phyloP scores from a whole-genome alignment of 2,797 vertebrate genomes.

The Oryzias sinensis region DNA sequence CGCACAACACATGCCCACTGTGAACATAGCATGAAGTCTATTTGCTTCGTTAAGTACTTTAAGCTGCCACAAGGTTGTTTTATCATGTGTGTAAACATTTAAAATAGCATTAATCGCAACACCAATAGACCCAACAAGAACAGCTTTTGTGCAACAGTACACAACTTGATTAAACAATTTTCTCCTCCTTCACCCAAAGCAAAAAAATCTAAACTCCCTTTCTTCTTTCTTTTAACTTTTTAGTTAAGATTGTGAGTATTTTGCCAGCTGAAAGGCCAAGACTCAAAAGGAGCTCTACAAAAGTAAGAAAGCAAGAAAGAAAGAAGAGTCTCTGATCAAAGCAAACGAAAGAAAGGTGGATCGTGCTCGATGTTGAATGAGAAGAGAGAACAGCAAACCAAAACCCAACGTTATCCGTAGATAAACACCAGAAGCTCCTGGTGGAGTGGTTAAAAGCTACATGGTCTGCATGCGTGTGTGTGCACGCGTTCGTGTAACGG shows the following conservation, averaged over 20 bases:
- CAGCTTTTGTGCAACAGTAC: neutral
- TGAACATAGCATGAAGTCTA: too few species aligned
- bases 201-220: neutral
- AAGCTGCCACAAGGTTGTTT: too few species aligned
- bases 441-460: constrained; percentile 40
- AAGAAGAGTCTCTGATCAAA: constrained; percentile 46
- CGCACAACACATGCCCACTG: too few species aligned
- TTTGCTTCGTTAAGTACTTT: too few species aligned
- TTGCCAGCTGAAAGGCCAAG: constrained; percentile 6
- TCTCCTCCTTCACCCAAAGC: too few species aligned
- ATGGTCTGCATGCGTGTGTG: constrained; percentile 16
- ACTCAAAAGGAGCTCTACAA: constrained; percentile 25
- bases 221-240: neutral
- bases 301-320: constrained; percentile 9
- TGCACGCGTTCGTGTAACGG: constrained; percentile 4
- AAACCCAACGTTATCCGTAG: constrained; percentile 64
- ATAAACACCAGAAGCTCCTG: constrained; percentile 66
- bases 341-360: constrained; percentile 61
- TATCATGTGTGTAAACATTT: too few species aligned
- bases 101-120: too few species aligned
- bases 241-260: constrained; percentile 1
- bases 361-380: constrained; percentile 62
- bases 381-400: constrained; percentile 68
- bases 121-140: neutral
- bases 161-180: too few species aligned